These are phyloP conservation scores for Microcebus ravelobensis DNA, from an alignment of 2,113 vertebrate species.

Conservation along the genomic window DNA sequence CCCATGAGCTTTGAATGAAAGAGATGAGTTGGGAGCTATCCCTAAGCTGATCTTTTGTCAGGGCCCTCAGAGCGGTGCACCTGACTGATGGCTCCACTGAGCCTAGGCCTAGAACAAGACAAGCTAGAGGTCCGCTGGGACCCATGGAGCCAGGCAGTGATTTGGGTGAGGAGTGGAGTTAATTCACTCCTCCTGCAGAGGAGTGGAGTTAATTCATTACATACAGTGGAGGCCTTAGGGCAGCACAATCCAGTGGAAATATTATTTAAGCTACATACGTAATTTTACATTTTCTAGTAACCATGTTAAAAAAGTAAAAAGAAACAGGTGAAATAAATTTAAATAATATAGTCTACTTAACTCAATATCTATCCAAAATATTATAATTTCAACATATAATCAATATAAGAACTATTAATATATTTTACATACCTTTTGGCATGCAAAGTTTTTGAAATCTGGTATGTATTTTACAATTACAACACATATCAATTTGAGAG, in stretches of 20 bases:
- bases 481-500: neutral
- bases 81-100: neutral
- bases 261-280: neutral
- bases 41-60: neutral
- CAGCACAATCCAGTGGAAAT: neutral
- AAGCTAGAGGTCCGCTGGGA: neutral
- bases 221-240: neutral
- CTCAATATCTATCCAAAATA: neutral
- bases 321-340: slow-evolving; percentile 30
- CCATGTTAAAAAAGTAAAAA: neutral
- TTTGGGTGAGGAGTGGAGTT: neutral
- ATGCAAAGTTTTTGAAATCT: neutral
- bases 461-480: neutral
- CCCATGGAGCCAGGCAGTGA: neutral
- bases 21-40: neutral
- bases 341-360: neutral
- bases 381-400: neutral
- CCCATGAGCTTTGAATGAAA: neutral
- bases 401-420: neutral
- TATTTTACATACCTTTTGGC: slow-evolving; percentile 6
- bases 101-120: neutral
- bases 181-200: neutral
- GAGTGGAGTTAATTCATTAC: neutral
- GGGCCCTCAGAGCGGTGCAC: neutral
- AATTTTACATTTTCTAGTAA: neutral